Conservation (phyloP, 2,113 vertebrate species). For the Sander lucioperca region DNA sequence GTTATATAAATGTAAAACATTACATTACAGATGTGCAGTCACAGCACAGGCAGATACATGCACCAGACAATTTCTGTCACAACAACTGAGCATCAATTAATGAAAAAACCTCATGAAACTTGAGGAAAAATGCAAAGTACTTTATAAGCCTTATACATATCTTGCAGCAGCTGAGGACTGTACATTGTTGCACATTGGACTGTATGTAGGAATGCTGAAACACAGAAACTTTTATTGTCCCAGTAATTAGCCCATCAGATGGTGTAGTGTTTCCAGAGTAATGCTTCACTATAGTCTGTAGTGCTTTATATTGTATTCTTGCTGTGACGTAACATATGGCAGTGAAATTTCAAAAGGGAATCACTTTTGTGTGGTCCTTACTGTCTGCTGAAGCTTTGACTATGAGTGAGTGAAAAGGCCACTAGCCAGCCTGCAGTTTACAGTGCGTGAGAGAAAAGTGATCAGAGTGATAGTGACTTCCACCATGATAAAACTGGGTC, state of each 20-base stretch:
- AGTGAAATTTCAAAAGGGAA: not conserved
- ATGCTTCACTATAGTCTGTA: not conserved
- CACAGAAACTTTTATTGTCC: not conserved
- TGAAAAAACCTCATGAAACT: too few relatives aligned
- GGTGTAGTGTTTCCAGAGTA: not conserved
- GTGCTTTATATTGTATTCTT: not conserved
- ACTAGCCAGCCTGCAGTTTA: constrained; percentile 65
- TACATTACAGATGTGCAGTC: not conserved
- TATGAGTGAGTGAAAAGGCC: constrained; percentile 65
- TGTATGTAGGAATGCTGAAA: not conserved
- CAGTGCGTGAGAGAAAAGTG: constrained; percentile 78
- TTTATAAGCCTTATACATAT: too few relatives aligned
- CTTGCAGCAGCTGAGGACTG: too few relatives aligned
- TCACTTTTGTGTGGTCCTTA: constrained; percentile 34
- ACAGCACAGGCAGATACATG: not conserved
- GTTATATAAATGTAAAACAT: too few relatives aligned
- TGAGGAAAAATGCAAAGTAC: not conserved
- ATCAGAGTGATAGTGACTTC: constrained; percentile 84
- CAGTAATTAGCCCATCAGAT: not conserved
- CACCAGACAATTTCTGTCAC: not conserved
- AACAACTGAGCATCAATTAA: too few relatives aligned
- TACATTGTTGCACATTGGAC: not conserved
- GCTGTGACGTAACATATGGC: constrained; percentile 1
- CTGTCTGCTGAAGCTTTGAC: constrained; percentile 34
- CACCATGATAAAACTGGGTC: constrained; percentile 87